Conservation (phyloP, 2,888 invertebrate species). For the Germaria angustata region DNA sequence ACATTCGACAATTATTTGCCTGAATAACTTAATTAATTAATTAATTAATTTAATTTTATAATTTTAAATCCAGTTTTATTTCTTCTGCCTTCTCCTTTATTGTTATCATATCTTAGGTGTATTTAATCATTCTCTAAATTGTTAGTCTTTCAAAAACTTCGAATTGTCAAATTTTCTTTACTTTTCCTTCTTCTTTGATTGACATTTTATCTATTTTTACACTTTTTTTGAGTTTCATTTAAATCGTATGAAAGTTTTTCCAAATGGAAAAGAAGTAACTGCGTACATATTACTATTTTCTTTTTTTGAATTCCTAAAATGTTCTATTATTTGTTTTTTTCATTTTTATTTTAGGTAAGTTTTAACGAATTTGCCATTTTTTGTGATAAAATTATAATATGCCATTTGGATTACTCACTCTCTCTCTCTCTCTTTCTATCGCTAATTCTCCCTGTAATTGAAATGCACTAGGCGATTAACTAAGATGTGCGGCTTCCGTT, state of each 20-base stretch:
- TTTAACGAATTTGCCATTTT: constrained; percentile 44
- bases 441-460: constrained; percentile 54
- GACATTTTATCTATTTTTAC: neutral
- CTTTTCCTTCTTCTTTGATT: neutral
- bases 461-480: constrained; percentile 52
- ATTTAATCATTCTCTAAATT: too few relatives aligned
- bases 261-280: too few relatives aligned
- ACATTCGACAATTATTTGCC: too few relatives aligned
- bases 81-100: too few relatives aligned
- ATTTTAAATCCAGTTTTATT: too few relatives aligned
- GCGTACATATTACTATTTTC: neutral
- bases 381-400: constrained; percentile 34
- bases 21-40: too few relatives aligned
- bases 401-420: constrained; percentile 20
- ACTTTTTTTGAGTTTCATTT: neutral
- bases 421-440: neutral
- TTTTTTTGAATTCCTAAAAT: neutral
- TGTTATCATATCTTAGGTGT: too few relatives aligned
- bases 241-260: neutral
- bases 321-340: neutral
- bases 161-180: neutral
- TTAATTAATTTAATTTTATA: too few relatives aligned
- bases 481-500: constrained; percentile 60
- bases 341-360: constrained; percentile 21
- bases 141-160: constrained; percentile 15